A percentile compares a stretch with the other conserved stretches of the same genome.
Evolutionary conservation across 2,888 invertebrate genomes (phyloP).

Genomic region (Leucophora obtusa): DNA sequence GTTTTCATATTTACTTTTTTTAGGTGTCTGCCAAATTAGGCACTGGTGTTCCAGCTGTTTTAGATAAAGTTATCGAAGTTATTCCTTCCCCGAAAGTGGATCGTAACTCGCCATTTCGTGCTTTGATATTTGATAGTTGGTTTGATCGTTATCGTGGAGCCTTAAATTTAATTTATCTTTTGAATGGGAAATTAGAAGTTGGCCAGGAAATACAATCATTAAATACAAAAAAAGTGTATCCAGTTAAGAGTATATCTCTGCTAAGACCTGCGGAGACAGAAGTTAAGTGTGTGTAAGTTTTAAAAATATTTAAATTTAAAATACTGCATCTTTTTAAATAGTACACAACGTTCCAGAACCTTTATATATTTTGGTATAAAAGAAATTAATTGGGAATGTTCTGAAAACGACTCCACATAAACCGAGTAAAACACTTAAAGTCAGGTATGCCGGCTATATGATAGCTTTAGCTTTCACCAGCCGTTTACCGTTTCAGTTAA

Average conservation of each 20-base stretch:
- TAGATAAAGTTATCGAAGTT: slow-evolving; percentile 87
- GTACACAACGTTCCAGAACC: too few species aligned
- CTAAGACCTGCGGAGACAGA: slow-evolving; percentile 87
- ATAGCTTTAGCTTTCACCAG: too few species aligned
- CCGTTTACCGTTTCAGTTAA: too few species aligned
- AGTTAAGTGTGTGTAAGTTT: slow-evolving; percentile 82
- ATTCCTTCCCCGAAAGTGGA: slow-evolving; percentile 87
- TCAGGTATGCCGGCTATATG: too few species aligned
- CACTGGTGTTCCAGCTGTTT: slow-evolving; percentile 87
- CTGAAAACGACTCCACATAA: too few species aligned
- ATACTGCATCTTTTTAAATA: too few species aligned
- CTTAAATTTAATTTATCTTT: slow-evolving; percentile 86
- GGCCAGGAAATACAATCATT: slow-evolving; percentile 88
- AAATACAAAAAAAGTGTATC: slow-evolving; percentile 86
- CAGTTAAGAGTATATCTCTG: slow-evolving; percentile 88
- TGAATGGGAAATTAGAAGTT: slow-evolving; percentile 85
- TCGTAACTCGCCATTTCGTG: slow-evolving; percentile 84
- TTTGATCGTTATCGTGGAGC: slow-evolving; percentile 93
- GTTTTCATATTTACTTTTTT: slow-evolving; percentile 8
- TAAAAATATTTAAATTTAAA: neutral
- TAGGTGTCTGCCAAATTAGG: slow-evolving; percentile 95
- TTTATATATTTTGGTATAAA: too few species aligned
- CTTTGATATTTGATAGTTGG: slow-evolving; percentile 95
- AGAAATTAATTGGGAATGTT: too few species aligned
- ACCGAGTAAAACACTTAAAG: too few species aligned